Evolutionary conservation across 1,140 invertebrate genomes (phyloP), one percentile per base, ranked within the genome.

Genomic region (Notospermus geniculatus): DNA sequence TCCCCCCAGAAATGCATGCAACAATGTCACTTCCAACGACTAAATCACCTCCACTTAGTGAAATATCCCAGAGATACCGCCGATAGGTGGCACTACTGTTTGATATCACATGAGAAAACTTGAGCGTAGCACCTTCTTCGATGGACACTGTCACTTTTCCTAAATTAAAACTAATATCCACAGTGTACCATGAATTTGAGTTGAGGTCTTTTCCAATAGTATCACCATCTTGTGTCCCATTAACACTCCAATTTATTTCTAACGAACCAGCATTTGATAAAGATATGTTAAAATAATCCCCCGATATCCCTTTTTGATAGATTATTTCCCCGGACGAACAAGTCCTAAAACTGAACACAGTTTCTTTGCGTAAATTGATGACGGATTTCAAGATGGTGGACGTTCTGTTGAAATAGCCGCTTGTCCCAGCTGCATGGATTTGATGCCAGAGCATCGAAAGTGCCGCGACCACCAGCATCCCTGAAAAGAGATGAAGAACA

Each of bases 1-100:
- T 90, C 17, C 91, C 91, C 84, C 92, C 89, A 59, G 90, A 84
- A 29, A 93, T 85, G 75, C 91, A 93, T 58, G 91, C 91, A 68
- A 85, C 86, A 82, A 91, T 92, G 61, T 89, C 88, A 7, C 60
- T 52, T 28, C 91, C 91, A 60, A 93, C 86, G 63, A 89, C 86
- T 65, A 92, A 78, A 50, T 87, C 82, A 57, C 85, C 77, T 71
- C 81, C 66, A 17, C 58, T 86, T 60, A 89, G 80, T 63, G 88
- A 87, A 45, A 88, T 85, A 39, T 85, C 85, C 43, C 71, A 67
- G 5, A 69, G 25, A 45, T 64, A 61, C 23, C 41, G 64, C 22
- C 91, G 78, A 60, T 87, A 89, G 0, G 88, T 90, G 25, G 19
- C 46, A 9, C 19, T 50, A 23, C 87, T 86, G 79, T 92, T 92